Evolutionary conservation across 2,888 invertebrate species (phyloP), one percentile per base, ranked within the genome.

Genomic region (Epinotia nisella): DNA sequence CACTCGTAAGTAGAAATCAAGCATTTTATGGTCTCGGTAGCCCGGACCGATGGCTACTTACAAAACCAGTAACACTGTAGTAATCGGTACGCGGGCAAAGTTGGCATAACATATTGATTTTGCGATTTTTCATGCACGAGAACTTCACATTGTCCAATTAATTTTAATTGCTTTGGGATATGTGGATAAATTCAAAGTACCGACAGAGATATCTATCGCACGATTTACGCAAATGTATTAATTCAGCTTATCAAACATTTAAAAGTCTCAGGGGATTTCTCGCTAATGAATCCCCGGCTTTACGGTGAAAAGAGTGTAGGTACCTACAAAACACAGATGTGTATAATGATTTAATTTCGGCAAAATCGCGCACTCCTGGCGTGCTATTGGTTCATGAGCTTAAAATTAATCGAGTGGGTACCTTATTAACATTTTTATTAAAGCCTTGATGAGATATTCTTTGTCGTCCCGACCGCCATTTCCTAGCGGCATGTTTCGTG

Each of bases 311-410:
- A 79, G 80, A 79, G 82, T 80, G 80, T 79, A 24, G n/a, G n/a
- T n/a, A n/a, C n/a, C n/a, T n/a, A 60, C 67, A 62, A 24, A 79
- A 76, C 87, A 79, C 91, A 91, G 91, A 89, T 91, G 91, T 85
- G 81, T 75, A 78, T 86, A 90, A 91, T 86, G 90, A 85, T 89
- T 90, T 90, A 89, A 91, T 91, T 89, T 89, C 81, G 87, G 81
- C 85, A 81, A 81, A 87, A 85, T 83, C 81, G 82, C 77, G 81
- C 80, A 81, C 82, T 80, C 82, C 75, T 80, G 76, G 75, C 80
- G 75, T 71, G 75, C 79, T 79, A 84, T 85, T 83, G 81, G 79
- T 81, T 80, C 81, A 81, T 80, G 81, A 85, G 83, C 82, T 81
- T 79, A 80, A 83, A 82, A 87, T 86, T 83, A 83, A 83, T 82